Evolutionary conservation across 1,140 invertebrate species (phyloP), one percentile per base, ranked within the genome.

Genomic region (Radopholus similis): DNA sequence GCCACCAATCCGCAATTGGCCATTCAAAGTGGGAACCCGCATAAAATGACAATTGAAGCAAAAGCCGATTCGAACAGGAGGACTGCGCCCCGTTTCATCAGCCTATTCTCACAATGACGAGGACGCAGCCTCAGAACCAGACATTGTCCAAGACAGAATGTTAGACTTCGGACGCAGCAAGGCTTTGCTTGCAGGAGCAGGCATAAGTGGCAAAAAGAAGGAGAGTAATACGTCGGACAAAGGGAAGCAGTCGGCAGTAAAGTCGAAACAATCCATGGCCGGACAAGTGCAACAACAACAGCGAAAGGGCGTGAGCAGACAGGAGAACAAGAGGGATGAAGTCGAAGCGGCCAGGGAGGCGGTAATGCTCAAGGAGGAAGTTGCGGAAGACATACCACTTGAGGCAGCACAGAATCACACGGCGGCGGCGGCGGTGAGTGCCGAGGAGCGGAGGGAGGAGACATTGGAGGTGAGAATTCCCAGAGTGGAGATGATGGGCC

Each of bases 91-190:
- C 13, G n/a, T 13, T 21, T 18, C 28, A 6, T 28, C 18, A 42
- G 18, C 38, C 1, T 11, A 42, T 13, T 42, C 38, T 11, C 30
- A 49, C 21, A 35, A 64, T 8, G 64, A 60, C 26, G 66, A 68
- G 28, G 66, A 68, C 4, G 66, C 64, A 15, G 34, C 64, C 3
- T 69, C 64, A n/a, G 66, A 68, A 40, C 66, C 66, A 13, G 66
- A 68, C 42, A 68, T 68, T 13, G 66, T 68, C 6, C 66, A 68
- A 32, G 65, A 64, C 32, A 35, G 64, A 40, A 15, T 26, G 23
- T 18, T 18, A 23, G 64, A 66, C 8, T 66, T 66, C 18, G 8
- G n/a, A 32, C 9, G 47, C 34, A 44, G 56, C 56, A 8, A 13
- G 5, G 13, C n/a, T 5, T n/a, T 5, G 8, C 2, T n/a, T 4